A percentile compares a stretch with the other conserved stretches of the same genome.
phyloP scores from a whole-genome alignment of 2,113 vertebrate species.

The Oxygymnocypris stewartii region DNA sequence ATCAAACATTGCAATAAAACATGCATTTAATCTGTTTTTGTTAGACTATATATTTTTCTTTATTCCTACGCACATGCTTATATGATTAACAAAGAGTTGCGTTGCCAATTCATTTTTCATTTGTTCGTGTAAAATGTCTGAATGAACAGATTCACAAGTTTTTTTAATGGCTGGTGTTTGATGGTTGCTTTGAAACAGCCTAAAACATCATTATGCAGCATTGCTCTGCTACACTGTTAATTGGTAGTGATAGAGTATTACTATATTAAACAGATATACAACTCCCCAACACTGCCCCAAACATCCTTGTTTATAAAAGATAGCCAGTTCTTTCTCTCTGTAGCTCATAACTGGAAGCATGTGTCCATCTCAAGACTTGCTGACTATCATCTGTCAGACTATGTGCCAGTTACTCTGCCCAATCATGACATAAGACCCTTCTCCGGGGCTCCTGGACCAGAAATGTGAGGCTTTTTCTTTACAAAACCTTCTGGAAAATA shows the following conservation, averaged over 20 bases:
- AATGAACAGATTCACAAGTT: not conserved
- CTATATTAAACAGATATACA: too few species aligned
- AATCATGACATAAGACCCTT: slow-evolving; percentile 2
- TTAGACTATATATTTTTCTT: too few species aligned
- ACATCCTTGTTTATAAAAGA: not conserved
- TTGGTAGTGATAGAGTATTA: not conserved
- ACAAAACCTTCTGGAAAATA: slow-evolving; percentile 68
- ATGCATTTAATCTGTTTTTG: too few species aligned
- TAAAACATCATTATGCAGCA: not conserved
- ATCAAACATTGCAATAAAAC: too few species aligned
- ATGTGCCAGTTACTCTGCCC: slow-evolving; percentile 37
- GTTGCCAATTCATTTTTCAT: not conserved
- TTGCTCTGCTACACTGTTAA: not conserved
- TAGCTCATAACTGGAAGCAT: not conserved
- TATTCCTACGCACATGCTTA: too few species aligned
- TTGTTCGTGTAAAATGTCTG: not conserved
- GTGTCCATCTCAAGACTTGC: not conserved
- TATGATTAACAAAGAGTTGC: too few species aligned
- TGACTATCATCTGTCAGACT: slow-evolving; percentile 27
- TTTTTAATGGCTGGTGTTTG: not conserved
- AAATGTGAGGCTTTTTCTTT: slow-evolving; percentile 40
- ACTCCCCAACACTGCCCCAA: not conserved
- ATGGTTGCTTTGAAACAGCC: too few species aligned
- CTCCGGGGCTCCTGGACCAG: slow-evolving; percentile 8
- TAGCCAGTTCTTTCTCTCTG: not conserved